Evolutionary conservation across 2,113 vertebrate genomes (phyloP).

Genomic region (Arvicanthis niloticus): DNA sequence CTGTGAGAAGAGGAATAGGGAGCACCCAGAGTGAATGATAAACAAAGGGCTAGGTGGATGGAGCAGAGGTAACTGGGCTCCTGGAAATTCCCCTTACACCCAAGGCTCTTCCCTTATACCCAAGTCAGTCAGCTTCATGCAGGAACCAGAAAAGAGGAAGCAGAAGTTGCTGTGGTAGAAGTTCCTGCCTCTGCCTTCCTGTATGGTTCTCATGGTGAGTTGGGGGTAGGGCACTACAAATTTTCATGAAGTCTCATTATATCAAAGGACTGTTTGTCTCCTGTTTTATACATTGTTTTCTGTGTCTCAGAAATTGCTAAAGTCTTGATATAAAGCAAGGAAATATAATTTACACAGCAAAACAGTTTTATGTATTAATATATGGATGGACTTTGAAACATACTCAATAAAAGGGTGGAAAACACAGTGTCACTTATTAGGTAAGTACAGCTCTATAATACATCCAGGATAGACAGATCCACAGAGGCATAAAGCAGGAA

Average conservation of each 20-base stretch:
- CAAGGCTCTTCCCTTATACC: neutral
- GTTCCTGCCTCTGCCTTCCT: neutral
- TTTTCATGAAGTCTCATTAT: neutral
- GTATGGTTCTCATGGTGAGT: neutral
- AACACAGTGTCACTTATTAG: neutral
- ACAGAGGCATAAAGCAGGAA: neutral
- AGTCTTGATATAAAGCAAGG: neutral
- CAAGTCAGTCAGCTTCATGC: too few relatives aligned
- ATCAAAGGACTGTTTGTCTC: too few relatives aligned
- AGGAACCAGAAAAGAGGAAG: neutral
- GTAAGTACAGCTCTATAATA: neutral
- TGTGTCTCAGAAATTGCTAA: neutral
- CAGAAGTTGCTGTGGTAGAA: too few relatives aligned
- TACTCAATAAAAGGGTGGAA: neutral
- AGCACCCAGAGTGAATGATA: too few relatives aligned
- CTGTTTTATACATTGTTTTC: neutral
- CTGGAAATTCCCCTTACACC: neutral
- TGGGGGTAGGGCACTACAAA: too few relatives aligned
- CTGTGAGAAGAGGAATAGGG: neutral
- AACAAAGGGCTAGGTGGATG: neutral
- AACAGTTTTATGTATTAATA: neutral
- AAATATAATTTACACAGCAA: neutral
- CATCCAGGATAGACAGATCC: neutral
- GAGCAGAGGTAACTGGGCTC: neutral
- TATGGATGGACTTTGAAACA: neutral